These are phyloP conservation scores for Anastatus disparis DNA, from an alignment of 1,140 invertebrate genomes.

Conservation along the genomic window DNA sequence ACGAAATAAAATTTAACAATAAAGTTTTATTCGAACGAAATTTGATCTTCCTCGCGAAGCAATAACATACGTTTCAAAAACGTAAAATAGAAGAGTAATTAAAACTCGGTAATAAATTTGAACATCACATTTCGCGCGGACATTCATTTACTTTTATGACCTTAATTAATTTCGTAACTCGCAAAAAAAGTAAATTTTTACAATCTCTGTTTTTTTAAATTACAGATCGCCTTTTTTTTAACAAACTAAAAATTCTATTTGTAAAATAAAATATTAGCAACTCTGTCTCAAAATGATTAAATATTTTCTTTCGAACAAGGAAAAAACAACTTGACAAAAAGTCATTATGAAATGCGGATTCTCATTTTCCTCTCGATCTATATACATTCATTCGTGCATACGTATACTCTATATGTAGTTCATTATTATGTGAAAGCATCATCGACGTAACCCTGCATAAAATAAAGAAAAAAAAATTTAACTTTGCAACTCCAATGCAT, in stretches of 20 bases:
- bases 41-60: too few species aligned
- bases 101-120: slow-evolving; percentile 14
- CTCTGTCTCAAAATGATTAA: background rate
- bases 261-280: too few species aligned
- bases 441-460: slow-evolving; percentile 49
- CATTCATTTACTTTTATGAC: slow-evolving; percentile 3
- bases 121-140: background rate
- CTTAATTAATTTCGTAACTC: background rate
- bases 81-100: background rate
- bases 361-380: too few species aligned
- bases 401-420: slow-evolving; percentile 40
- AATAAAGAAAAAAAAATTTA: too few species aligned
- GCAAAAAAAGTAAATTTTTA: background rate
- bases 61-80: background rate
- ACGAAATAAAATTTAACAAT: background rate
- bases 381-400: background rate
- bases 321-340: too few species aligned
- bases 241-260: too few species aligned
- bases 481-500: slow-evolving; percentile 67
- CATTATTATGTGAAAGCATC: slow-evolving; percentile 59
- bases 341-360: too few species aligned
- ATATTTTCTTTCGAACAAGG: too few species aligned
- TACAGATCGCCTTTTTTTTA: background rate
- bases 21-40: background rate
- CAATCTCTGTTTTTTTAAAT: background rate